Evolutionary conservation across 2,797 vertebrate genomes (phyloP).

Genomic region (Rousettus madagascariensis): DNA sequence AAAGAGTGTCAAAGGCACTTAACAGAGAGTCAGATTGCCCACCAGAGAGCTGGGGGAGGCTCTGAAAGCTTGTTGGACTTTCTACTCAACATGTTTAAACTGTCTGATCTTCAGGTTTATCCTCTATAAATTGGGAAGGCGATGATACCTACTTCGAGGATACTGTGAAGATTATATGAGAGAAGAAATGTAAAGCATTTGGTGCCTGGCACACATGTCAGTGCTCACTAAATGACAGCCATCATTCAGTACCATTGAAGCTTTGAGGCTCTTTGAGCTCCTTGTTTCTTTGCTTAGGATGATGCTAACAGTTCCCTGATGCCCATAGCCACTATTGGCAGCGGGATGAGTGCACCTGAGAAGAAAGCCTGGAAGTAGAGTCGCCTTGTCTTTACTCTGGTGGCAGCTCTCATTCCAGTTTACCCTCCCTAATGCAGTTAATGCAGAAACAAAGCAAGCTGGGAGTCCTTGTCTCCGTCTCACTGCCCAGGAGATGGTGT

Average conservation of each 20-base stretch:
- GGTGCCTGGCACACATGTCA: neutral
- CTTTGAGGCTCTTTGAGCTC: neutral
- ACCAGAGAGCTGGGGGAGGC: neutral
- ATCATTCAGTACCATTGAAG: neutral
- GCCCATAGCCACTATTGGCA: neutral
- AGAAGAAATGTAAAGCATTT: neutral
- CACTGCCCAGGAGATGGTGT: neutral
- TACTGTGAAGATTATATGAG: neutral
- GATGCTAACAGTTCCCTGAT: neutral
- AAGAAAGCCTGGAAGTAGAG: neutral
- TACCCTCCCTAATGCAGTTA: neutral
- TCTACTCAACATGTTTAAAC: neutral
- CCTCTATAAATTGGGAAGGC: neutral
- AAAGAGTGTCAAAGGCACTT: neutral
- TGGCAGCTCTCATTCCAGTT: neutral
- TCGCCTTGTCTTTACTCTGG: neutral
- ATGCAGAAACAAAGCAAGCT: neutral
- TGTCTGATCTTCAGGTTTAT: neutral
- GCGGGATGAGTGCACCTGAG: neutral
- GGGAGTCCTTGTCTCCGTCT: neutral
- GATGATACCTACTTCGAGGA: neutral
- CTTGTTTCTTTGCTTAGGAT: neutral
- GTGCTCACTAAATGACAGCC: neutral
- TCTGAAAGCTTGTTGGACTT: slow-evolving; percentile 29
- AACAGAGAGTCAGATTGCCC: neutral